phyloP scores from a whole-genome alignment of 2,888 invertebrate genomes.

The Stomorhina lunata region DNA sequence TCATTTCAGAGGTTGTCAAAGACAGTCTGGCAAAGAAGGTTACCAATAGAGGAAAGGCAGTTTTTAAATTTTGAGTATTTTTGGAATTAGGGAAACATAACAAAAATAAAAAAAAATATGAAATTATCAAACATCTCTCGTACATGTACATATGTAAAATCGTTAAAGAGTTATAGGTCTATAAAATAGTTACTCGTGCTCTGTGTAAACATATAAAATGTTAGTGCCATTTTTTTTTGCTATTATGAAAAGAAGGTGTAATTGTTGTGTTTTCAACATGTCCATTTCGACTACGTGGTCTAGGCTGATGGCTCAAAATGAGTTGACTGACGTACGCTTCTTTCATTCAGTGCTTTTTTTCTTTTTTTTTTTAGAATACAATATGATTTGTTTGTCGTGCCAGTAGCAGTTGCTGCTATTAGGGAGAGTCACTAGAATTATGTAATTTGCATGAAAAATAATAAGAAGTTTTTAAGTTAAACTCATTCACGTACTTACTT shows the following conservation, averaged over 20 bases:
- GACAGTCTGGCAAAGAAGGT: too few species aligned
- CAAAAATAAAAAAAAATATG: too few species aligned
- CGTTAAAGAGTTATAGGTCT: too few species aligned
- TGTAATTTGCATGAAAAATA: slow-evolving; percentile 43
- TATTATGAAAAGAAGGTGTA: not conserved
- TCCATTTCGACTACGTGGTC: slow-evolving; percentile 2
- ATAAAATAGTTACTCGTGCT: too few species aligned
- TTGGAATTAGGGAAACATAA: too few species aligned
- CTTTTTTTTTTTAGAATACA: too few species aligned
- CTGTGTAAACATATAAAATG: not conserved
- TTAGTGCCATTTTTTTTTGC: not conserved
- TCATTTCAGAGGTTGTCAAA: too few species aligned
- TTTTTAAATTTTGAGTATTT: too few species aligned
- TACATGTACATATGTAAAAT: too few species aligned
- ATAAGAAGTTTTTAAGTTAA: slow-evolving; percentile 10
- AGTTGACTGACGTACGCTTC: too few species aligned
- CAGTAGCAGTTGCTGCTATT: slow-evolving; percentile 24
- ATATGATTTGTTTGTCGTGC: not conserved
- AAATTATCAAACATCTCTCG: too few species aligned
- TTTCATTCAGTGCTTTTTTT: not conserved
- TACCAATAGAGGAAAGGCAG: too few species aligned
- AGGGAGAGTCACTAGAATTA: slow-evolving; percentile 43
- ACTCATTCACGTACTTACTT: slow-evolving; percentile 47
- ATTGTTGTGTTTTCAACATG: slow-evolving; percentile 30
- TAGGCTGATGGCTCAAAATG: not conserved